Base-by-base conservation (phyloP, 2,888 invertebrate species). In the Pheosia tremula region DNA sequence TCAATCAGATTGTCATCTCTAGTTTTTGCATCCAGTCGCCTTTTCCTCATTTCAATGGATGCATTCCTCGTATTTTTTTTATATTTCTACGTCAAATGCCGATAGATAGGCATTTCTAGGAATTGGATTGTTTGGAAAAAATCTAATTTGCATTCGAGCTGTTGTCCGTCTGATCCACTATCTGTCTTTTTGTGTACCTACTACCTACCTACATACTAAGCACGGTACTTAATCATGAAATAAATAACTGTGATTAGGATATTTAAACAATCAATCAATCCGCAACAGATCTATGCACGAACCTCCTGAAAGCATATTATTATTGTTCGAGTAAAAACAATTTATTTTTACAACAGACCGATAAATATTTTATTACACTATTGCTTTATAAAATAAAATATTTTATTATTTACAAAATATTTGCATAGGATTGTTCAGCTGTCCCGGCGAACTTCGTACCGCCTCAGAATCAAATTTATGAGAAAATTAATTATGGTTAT, bases 321-420 rank as follows among this genome's bases (percentile, higher is more conserved):
- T 24, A 41, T 47, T 47, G 47, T 11, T 4, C n/a, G n/a, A 5
- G 11, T 47, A n/a, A 6, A 11, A 47, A 47, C 47, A 24, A n/a
- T 49, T 56, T 10, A 7, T 36, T 45, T 41, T 43, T 50, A 50
- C 24, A 24, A 7, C 10, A 1, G 24, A 24, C 24, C 50, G 8
- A 50, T 50, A 50, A 50, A 50, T 24, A 50, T 50, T 24, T 50
- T 50, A 50, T 50, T 50, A 24, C 50, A 24, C 47, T n/a, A 11
- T n/a, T 47, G 47, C 11, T 47, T 47, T 4, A 47, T 47, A n/a
- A 41, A 8, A 41, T 41, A 41, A 41, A 41, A 41, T 7, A 7
- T 5, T 41, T 5, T 41, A 41, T 41, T 41, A 8, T 41, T 41
- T 41, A 41, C 41, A 47, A 47, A 47, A 47, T 47, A 47, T 0